These are phyloP conservation scores for Dione vanillae DNA, from an alignment of 2,888 invertebrate species.

Conservation along the genomic window DNA sequence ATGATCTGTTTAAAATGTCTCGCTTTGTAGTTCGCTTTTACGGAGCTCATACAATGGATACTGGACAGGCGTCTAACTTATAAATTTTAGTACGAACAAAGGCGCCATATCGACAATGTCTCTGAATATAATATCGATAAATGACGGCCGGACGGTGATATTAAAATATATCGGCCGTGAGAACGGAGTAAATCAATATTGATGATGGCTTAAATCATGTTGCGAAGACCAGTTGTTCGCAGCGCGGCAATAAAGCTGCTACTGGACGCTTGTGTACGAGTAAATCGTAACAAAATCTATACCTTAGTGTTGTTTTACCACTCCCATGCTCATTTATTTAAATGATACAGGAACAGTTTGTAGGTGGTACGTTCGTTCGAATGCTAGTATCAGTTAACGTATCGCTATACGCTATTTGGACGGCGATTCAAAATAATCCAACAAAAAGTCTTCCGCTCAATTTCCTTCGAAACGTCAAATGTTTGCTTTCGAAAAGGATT, in stretches of 20 bases:
- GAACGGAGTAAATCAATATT: slow-evolving; percentile 77
- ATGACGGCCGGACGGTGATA: slow-evolving; percentile 68
- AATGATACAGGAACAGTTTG: slow-evolving; percentile 29
- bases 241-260: slow-evolving; percentile 50
- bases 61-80: slow-evolving; percentile 78
- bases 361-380: slow-evolving; percentile 35
- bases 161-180: slow-evolving; percentile 74
- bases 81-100: slow-evolving; percentile 82
- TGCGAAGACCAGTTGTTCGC: slow-evolving; percentile 45
- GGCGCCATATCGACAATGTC: slow-evolving; percentile 80
- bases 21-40: slow-evolving; percentile 66
- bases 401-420: slow-evolving; percentile 36
- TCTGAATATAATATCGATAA: slow-evolving; percentile 71
- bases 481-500: slow-evolving; percentile 79
- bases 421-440: slow-evolving; percentile 54
- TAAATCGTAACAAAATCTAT: slow-evolving; percentile 39
- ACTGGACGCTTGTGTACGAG: slow-evolving; percentile 52
- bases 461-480: slow-evolving; percentile 80
- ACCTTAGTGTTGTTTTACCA: slow-evolving; percentile 20
- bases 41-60: slow-evolving; percentile 72
- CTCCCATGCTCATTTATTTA: slow-evolving; percentile 17
- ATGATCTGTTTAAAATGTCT: slow-evolving; percentile 77
- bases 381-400: slow-evolving; percentile 35
- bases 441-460: slow-evolving; percentile 75
- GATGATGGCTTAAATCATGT: slow-evolving; percentile 70